These are phyloP conservation scores for Emydura subglobosa DNA, from an alignment of 2,113 vertebrate genomes.

Conservation along the genomic window DNA sequence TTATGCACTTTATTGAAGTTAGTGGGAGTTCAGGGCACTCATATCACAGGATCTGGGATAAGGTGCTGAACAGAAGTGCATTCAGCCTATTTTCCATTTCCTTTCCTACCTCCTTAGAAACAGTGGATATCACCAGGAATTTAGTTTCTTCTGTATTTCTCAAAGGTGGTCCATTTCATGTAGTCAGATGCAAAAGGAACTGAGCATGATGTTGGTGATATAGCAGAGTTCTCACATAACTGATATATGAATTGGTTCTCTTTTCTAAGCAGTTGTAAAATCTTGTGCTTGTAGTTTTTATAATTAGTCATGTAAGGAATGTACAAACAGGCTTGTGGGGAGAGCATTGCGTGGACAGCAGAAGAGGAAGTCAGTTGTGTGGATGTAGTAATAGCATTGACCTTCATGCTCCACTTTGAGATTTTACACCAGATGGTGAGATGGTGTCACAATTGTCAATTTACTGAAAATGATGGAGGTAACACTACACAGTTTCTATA, in stretches of 20 bases:
- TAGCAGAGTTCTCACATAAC: not conserved
- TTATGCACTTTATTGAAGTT: not conserved
- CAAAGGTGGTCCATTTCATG: not conserved
- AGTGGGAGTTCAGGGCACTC: not conserved
- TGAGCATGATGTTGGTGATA: not conserved
- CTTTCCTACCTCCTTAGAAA: not conserved
- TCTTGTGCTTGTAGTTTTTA: not conserved
- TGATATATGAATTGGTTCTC: not conserved
- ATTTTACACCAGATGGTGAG: not conserved
- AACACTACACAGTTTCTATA: not conserved
- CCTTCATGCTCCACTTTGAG: not conserved
- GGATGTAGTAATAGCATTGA: not conserved
- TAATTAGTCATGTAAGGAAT: not conserved
- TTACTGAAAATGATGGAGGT: not conserved
- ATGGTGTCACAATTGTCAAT: not conserved
- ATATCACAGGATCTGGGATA: not conserved
- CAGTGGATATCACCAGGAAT: not conserved
- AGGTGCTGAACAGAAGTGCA: not conserved
- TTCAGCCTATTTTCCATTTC: not conserved
- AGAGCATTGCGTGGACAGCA: not conserved
- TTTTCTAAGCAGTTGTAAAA: not conserved
- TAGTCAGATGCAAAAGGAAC: not conserved
- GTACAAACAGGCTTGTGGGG: not conserved
- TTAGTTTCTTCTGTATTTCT: not conserved
- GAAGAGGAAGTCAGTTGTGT: not conserved